A percentile compares a stretch with the other conserved stretches of the same genome.
phyloP scores from a whole-genome alignment of 1,140 invertebrate genomes.

The Drosophila bocki region DNA sequence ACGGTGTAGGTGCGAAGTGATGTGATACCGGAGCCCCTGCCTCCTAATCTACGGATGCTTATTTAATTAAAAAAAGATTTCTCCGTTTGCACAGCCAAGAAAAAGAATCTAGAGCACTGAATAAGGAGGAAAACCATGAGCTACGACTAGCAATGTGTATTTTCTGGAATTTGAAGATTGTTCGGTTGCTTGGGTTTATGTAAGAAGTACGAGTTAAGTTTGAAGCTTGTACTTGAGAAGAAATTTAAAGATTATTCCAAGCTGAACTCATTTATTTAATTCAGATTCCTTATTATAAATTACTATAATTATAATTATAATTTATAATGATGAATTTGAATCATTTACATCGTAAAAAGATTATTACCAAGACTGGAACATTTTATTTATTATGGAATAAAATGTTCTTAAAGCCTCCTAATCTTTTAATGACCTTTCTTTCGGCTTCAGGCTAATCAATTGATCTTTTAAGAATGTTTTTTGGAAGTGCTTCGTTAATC shows the following conservation, averaged over 20 bases:
- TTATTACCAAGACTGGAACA: neutral
- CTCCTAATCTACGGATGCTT: constrained; percentile 60
- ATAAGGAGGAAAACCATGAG: neutral
- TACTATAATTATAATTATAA: neutral
- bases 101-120: neutral
- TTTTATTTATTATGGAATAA: neutral
- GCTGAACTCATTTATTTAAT: neutral
- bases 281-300: neutral
- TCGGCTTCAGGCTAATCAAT: constrained; percentile 19
- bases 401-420: neutral
- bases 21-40: constrained; percentile 40
- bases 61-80: constrained; percentile 84
- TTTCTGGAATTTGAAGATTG: constrained; percentile 1
- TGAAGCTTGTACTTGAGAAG: neutral
- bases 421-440: neutral
- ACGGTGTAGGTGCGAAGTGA: constrained; percentile 69
- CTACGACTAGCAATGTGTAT: constrained; percentile 3
- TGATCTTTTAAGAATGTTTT: constrained; percentile 7
- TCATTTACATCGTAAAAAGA: neutral
- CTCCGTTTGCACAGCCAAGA: constrained; percentile 23
- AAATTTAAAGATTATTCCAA: no score
- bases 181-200: neutral
- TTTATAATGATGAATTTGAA: neutral
- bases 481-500: constrained; percentile 27
- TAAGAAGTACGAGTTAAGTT: neutral